Evolutionary conservation across 2,113 vertebrate species (phyloP).

Genomic region (Callaeas wilsoni): DNA sequence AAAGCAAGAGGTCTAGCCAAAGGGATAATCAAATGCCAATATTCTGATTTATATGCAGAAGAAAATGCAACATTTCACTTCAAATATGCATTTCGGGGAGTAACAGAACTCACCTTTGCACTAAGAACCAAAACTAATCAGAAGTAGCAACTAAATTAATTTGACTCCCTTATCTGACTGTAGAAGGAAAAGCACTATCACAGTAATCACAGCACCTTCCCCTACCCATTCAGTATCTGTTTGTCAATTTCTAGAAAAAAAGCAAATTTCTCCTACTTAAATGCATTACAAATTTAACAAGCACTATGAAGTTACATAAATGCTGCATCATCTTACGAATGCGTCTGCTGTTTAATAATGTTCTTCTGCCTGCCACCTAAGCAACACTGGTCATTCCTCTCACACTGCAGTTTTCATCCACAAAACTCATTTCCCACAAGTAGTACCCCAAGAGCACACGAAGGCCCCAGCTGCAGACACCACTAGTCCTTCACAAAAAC

Average conservation of each 20-base stretch:
- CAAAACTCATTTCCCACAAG: not conserved
- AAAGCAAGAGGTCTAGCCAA: not conserved
- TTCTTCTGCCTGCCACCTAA: not conserved
- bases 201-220: not conserved
- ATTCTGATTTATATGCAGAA: not conserved
- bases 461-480: not conserved
- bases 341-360: not conserved
- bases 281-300: not conserved
- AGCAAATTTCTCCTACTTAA: not conserved
- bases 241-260: not conserved
- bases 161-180: not conserved
- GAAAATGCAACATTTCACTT: not conserved
- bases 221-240: not conserved
- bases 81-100: not conserved
- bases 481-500: not conserved
- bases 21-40: not conserved
- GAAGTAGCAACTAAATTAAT: not conserved
- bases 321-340: not conserved
- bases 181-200: not conserved
- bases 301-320: not conserved
- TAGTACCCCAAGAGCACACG: fast-evolving
- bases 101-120: not conserved
- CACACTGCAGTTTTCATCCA: not conserved
- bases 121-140: not conserved
- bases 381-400: not conserved